A percentile compares a stretch with the other conserved stretches of the same genome.
phyloP scores from a whole-genome alignment of 2,113 vertebrate species.

The Heterocephalus glaber region DNA sequence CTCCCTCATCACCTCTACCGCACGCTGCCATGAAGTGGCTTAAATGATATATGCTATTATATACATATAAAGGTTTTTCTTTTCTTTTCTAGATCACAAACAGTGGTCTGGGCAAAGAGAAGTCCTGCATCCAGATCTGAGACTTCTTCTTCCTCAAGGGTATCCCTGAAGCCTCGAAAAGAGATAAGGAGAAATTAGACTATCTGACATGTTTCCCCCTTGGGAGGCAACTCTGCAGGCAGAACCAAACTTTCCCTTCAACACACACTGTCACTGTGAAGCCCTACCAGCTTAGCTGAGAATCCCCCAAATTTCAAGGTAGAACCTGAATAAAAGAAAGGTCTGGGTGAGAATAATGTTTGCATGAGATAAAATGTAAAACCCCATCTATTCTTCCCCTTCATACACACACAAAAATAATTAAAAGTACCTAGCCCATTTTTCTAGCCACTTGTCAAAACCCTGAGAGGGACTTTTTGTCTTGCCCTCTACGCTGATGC shows the following conservation, averaged over 20 bases:
- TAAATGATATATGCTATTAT: neutral
- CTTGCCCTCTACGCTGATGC: conserved; percentile 62
- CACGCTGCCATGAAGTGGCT: neutral
- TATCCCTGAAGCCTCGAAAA: conserved; percentile 18
- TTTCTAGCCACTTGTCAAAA: conserved; percentile 78
- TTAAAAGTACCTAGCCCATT: conserved; percentile 71
- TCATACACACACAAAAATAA: neutral
- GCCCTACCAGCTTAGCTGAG: conserved; percentile 58
- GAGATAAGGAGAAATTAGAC: conserved; percentile 51
- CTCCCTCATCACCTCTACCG: neutral
- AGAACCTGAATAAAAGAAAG: conserved; percentile 56
- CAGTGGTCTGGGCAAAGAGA: conserved; percentile 37
- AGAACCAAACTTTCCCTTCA: conserved; percentile 52
- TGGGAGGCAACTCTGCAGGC: neutral
- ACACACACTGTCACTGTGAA: neutral
- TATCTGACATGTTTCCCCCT: conserved; percentile 26
- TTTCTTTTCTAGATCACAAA: neutral
- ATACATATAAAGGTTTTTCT: neutral
- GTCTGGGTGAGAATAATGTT: conserved; percentile 80
- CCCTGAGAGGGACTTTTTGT: conserved; percentile 68
- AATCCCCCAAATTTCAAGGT: conserved; percentile 70
- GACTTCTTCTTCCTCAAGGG: conserved; percentile 29
- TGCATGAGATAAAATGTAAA: conserved; percentile 82
- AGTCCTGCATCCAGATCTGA: conserved; percentile 57
- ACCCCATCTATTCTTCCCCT: conserved; percentile 59